These are phyloP conservation scores for Brachylomia viminalis DNA, from an alignment of 2,888 invertebrate genomes.

Conservation along the genomic window DNA sequence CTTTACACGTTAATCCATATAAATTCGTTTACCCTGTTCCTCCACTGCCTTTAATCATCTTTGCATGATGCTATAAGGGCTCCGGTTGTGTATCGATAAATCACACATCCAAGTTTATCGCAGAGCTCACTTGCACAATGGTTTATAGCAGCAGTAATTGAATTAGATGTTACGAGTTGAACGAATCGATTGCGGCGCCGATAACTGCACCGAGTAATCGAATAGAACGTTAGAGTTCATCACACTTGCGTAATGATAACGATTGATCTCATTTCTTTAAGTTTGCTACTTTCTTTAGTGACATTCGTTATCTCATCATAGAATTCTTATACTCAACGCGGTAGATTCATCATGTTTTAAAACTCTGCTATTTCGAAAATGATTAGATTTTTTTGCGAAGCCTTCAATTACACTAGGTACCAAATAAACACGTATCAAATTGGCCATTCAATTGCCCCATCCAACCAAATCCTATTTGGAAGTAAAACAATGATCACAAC, in stretches of 20 bases:
- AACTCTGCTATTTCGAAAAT: not conserved
- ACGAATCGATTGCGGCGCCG: slow-evolving; percentile 81
- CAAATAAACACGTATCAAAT: slow-evolving; percentile 2
- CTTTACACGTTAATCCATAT: slow-evolving; percentile 8
- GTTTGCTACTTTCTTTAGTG: slow-evolving; percentile 17
- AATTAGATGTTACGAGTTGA: slow-evolving; percentile 83
- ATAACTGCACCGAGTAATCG: slow-evolving; percentile 72
- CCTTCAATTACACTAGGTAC: not conserved
- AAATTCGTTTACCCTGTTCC: slow-evolving; percentile 17
- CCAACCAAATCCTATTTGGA: slow-evolving; percentile 18
- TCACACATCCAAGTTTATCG: slow-evolving; percentile 70
- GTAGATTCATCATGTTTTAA: not conserved
- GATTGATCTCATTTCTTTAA: slow-evolving; percentile 59
- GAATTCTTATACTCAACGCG: not conserved
- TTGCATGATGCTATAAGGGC: slow-evolving; percentile 42
- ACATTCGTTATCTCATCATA: slow-evolving; percentile 24
- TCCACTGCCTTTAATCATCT: slow-evolving; percentile 32
- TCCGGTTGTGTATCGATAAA: slow-evolving; percentile 62
- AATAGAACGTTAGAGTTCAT: slow-evolving; percentile 73
- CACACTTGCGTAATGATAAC: slow-evolving; percentile 63
- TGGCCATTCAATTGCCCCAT: slow-evolving; percentile 19
- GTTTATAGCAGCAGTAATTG: slow-evolving; percentile 78
- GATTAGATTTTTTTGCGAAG: not conserved
- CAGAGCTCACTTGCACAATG: slow-evolving; percentile 75
- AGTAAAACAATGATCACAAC: slow-evolving; percentile 39